A percentile compares a stretch with the other conserved stretches of the same genome.
phyloP scores from a whole-genome alignment of 2,113 vertebrate genomes.

The Motacilla tschutschensis region DNA sequence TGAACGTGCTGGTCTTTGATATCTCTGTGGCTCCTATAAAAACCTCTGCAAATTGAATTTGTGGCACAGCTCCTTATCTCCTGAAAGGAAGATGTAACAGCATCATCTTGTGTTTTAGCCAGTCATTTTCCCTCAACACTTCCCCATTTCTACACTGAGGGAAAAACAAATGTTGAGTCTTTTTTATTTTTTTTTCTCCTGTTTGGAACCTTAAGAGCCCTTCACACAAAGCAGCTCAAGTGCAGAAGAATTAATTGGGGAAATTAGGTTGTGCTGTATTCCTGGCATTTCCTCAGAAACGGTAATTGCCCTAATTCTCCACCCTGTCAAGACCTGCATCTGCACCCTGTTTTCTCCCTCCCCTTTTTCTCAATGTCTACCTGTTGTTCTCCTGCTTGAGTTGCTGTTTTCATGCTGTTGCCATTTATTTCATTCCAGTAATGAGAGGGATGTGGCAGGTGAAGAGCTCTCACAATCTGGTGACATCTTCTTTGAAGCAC shows the following conservation, averaged over 20 bases:
- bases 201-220: constrained; percentile 35
- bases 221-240: constrained; percentile 40
- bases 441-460: constrained; percentile 54
- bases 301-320: constrained; percentile 75
- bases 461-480: constrained; percentile 50
- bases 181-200: background rate
- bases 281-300: constrained; percentile 56
- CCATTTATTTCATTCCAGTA: constrained; percentile 47
- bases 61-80: background rate
- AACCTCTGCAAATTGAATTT: background rate
- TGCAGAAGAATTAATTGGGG: constrained; percentile 68
- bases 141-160: background rate
- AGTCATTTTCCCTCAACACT: background rate
- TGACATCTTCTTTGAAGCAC: constrained; percentile 35
- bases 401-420: constrained; percentile 49
- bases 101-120: constrained; percentile 13
- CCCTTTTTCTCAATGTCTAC: background rate
- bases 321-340: constrained; percentile 40
- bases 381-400: constrained; percentile 42
- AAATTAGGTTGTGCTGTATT: constrained; percentile 79
- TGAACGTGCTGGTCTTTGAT: constrained; percentile 7
- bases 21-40: background rate
- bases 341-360: background rate
- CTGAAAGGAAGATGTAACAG: constrained; percentile 1
- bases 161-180: background rate